Conservation (phyloP, 1,140 invertebrate species). For the Psix sp. region DNA sequence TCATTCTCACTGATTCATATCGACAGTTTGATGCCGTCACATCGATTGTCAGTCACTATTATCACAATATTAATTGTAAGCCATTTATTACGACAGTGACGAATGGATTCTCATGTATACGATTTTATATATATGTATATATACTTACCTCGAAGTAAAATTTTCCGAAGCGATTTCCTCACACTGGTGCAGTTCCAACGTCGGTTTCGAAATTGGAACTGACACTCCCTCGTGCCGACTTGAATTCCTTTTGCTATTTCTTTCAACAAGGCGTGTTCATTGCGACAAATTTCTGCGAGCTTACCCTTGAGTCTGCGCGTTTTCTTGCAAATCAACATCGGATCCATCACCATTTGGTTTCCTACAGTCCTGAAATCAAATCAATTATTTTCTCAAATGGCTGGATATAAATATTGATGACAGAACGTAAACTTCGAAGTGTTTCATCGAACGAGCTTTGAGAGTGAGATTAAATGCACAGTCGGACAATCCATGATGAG, state of each 20-base stretch:
- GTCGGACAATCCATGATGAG: slow-evolving; percentile 28
- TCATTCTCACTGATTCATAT: too few species aligned
- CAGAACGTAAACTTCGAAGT: too few species aligned
- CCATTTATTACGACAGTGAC: too few species aligned
- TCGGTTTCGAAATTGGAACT: slow-evolving; percentile 88
- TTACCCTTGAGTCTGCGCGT: slow-evolving; percentile 84
- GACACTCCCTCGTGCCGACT: slow-evolving; percentile 88
- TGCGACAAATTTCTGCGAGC: slow-evolving; percentile 86
- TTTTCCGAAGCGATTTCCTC: slow-evolving; percentile 86
- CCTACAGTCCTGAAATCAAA: slow-evolving; percentile 82
- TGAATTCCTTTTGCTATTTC: slow-evolving; percentile 87
- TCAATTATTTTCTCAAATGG: slow-evolving; percentile 23
- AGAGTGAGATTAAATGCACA: slow-evolving; percentile 56
- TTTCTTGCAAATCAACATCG: slow-evolving; percentile 90
- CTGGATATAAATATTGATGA: too few species aligned
- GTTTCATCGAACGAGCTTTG: too few species aligned
- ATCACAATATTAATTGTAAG: too few species aligned
- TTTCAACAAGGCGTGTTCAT: slow-evolving; percentile 85
- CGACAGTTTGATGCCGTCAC: too few species aligned
- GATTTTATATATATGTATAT: not conserved
- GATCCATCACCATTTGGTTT: slow-evolving; percentile 91
- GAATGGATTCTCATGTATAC: too few species aligned
- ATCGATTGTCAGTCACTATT: too few species aligned
- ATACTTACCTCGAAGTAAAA: slow-evolving; percentile 85
- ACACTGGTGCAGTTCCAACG: slow-evolving; percentile 91